These are phyloP conservation scores for Drosophila paramelanica DNA, from an alignment of 2,888 invertebrate genomes.

Conservation along the genomic window DNA sequence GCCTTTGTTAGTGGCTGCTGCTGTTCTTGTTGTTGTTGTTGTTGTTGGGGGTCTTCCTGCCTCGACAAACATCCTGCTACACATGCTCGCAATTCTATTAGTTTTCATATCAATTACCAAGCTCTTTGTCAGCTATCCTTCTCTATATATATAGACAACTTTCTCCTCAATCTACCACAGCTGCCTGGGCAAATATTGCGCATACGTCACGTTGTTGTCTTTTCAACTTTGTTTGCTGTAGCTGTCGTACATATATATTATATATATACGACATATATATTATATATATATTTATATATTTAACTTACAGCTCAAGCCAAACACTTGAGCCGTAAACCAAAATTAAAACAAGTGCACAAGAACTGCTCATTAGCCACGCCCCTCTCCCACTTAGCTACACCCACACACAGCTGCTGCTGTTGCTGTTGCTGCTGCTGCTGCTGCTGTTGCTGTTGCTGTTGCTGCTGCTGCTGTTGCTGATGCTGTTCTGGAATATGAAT, in stretches of 20 bases:
- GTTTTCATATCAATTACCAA: conserved; percentile 59
- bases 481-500: conserved; percentile 37
- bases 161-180: neutral
- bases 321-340: conserved; percentile 65
- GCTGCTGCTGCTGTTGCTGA: conserved; percentile 1
- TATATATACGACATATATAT: conserved; percentile 1
- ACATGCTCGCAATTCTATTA: conserved; percentile 59
- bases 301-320: conserved; percentile 51
- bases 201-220: conserved; percentile 53
- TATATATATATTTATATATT: conserved; percentile 45
- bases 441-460: neutral
- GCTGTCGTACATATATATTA: conserved; percentile 28
- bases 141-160: neutral
- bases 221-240: conserved; percentile 16
- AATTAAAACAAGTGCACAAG: conserved; percentile 55
- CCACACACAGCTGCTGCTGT: neutral
- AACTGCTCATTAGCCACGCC: conserved; percentile 66
- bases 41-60: conserved; percentile 4
- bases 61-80: conserved; percentile 47
- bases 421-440: neutral
- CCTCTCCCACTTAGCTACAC: neutral
- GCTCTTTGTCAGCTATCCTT: conserved; percentile 5
- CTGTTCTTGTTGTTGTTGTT: conserved; percentile 1
- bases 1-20: neutral
- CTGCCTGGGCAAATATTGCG: conserved; percentile 44